These are phyloP conservation scores for Myocastor coypus DNA, from an alignment of 2,113 vertebrate species.

Conservation along the genomic window DNA sequence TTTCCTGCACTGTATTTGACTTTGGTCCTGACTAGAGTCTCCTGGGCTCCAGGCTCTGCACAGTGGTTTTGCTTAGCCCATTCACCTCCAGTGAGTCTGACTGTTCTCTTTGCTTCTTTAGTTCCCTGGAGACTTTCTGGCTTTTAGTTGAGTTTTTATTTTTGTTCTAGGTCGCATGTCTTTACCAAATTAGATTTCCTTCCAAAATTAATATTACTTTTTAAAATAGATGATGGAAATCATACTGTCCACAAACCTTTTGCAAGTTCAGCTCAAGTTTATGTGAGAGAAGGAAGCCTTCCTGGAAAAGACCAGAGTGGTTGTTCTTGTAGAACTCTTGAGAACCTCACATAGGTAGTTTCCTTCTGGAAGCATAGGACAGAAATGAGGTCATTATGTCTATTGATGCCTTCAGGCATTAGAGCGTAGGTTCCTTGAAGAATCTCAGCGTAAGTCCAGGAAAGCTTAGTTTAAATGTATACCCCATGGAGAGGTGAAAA, in stretches of 20 bases:
- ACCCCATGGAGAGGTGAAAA: not conserved
- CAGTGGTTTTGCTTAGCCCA: slow-evolving; percentile 55
- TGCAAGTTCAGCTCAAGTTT: slow-evolving; percentile 34
- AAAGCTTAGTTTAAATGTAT: slow-evolving; percentile 22
- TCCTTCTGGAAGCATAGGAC: not conserved
- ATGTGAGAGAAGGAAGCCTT: slow-evolving; percentile 7
- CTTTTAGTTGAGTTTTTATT: slow-evolving; percentile 62
- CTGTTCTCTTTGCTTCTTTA: slow-evolving; percentile 60
- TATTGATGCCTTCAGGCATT: not conserved
- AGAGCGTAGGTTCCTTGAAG: not conserved
- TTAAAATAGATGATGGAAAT: slow-evolving; percentile 59
- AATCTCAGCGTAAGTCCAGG: not conserved
- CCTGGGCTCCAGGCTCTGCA: not conserved
- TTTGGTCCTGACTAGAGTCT: slow-evolving; percentile 57
- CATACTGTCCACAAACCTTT: slow-evolving; percentile 24
- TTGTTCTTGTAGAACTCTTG: slow-evolving; percentile 32
- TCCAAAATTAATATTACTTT: slow-evolving; percentile 50
- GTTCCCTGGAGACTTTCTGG: slow-evolving; percentile 58
- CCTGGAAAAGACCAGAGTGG: not conserved
- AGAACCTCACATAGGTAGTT: not conserved
- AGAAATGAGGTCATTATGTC: slow-evolving; percentile 4
- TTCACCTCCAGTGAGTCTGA: slow-evolving; percentile 16
- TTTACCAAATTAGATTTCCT: slow-evolving; percentile 64
- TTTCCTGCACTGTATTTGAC: slow-evolving; percentile 31
- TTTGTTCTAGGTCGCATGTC: slow-evolving; percentile 57